phyloP scores from a whole-genome alignment of 1,140 invertebrate genomes.

The Drosophila pseudoananassae region DNA sequence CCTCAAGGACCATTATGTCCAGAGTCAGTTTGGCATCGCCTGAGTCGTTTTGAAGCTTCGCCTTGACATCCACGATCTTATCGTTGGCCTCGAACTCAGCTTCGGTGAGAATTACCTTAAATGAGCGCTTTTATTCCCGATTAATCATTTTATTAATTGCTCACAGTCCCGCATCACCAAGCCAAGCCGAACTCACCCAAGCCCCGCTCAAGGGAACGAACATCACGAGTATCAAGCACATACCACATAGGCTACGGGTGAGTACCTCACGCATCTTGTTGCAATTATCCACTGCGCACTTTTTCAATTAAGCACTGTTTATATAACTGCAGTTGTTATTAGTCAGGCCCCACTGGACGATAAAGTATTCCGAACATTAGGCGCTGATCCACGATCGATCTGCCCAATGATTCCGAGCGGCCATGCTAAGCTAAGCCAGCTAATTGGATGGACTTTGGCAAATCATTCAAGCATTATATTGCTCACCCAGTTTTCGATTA shows the following conservation, averaged over 20 bases:
- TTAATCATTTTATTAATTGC: conserved; percentile 3
- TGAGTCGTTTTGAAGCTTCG: conserved; percentile 54
- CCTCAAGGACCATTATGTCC: conserved; percentile 30
- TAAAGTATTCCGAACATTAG: conserved; percentile 53
- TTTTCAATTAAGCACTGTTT: conserved; percentile 51
- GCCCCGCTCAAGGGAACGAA: conserved; percentile 25
- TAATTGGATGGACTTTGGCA: conserved; percentile 49
- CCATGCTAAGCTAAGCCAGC: conserved; percentile 38
- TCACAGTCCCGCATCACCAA: too few species aligned
- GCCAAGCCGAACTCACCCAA: conserved; percentile 47
- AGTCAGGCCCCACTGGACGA: conserved; percentile 50
- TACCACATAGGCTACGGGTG: conserved; percentile 5
- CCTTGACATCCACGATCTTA: conserved; percentile 55
- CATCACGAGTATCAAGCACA: conserved; percentile 25
- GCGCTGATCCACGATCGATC: conserved; percentile 25
- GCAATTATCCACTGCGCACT: conserved; percentile 44
- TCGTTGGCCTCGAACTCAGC: conserved; percentile 54
- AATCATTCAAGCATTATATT: conserved; percentile 50
- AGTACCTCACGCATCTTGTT: conserved; percentile 51
- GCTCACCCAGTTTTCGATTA: conserved; percentile 31
- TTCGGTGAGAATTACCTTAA: conserved; percentile 65
- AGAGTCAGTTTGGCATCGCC: conserved; percentile 42
- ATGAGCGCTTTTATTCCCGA: conserved; percentile 60
- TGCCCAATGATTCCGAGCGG: background rate
- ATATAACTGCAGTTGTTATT: conserved; percentile 41